Conservation (phyloP, 1,140 invertebrate genomes). For the Drosophila tropicalis region DNA sequence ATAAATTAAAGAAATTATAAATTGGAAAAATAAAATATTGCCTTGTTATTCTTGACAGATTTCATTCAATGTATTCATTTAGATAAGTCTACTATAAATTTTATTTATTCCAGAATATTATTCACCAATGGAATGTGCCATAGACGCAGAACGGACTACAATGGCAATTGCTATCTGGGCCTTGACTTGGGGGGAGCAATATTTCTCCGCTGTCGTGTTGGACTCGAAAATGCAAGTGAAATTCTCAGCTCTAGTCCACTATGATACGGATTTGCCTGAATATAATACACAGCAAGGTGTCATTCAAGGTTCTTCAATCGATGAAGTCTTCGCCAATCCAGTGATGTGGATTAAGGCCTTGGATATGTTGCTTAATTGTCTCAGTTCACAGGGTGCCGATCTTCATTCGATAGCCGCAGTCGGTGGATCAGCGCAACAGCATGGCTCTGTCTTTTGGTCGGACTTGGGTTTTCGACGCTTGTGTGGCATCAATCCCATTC, state of each 20-base stretch:
- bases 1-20: too few relatives aligned
- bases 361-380: conserved; percentile 93
- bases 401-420: conserved; percentile 91
- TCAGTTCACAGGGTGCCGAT: conserved; percentile 91
- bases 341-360: conserved; percentile 98
- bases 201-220: conserved; percentile 36
- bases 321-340: conserved; percentile 87
- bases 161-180: conserved; percentile 58
- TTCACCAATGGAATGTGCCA: conserved; percentile 49
- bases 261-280: conserved; percentile 60
- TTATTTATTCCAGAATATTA: neutral
- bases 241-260: conserved; percentile 26
- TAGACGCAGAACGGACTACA: conserved; percentile 31
- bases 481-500: conserved; percentile 86
- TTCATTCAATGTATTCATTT: too few relatives aligned
- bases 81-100: neutral
- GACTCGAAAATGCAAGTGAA: conserved; percentile 35
- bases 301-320: rapidly evolving
- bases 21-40: too few relatives aligned
- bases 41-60: too few relatives aligned
- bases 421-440: conserved; percentile 97
- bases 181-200: conserved; percentile 38
- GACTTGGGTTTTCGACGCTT: conserved; percentile 88
- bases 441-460: conserved; percentile 97
- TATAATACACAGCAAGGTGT: conserved; percentile 30